Evolutionary conservation across 2,113 vertebrate species (phyloP).

Genomic region (Caracal caracal): DNA sequence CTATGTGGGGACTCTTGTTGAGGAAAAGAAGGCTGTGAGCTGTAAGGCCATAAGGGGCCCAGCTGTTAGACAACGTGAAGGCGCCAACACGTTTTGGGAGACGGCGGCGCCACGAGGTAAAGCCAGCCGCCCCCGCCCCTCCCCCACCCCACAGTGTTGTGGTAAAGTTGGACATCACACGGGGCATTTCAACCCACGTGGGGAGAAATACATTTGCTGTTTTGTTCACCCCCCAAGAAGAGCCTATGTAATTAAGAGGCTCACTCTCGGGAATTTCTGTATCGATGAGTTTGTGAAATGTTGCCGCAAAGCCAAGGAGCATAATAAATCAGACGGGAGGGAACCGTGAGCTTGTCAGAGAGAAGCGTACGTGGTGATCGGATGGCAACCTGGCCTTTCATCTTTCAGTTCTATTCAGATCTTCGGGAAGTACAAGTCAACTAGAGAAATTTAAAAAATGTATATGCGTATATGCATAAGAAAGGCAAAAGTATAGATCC

Average conservation of each 20-base stretch:
- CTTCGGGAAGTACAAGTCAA: neutral
- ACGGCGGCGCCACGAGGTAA: accelerated
- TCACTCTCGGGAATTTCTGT: neutral
- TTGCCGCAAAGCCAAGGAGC: neutral
- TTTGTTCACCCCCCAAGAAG: neutral
- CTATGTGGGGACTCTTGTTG: neutral
- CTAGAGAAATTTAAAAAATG: neutral
- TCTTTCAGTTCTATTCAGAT: neutral
- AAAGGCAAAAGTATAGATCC: neutral
- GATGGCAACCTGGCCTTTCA: neutral
- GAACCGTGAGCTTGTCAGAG: neutral
- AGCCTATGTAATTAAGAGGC: neutral
- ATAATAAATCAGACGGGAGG: neutral
- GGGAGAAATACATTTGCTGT: accelerated
- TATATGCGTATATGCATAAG: neutral
- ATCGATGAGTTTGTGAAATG: accelerated
- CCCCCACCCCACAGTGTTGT: accelerated
- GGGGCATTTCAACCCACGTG: accelerated
- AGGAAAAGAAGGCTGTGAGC: neutral
- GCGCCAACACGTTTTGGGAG: accelerated
- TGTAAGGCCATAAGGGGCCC: accelerated
- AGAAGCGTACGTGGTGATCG: accelerated
- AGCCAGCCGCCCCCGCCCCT: no score
- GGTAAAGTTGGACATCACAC: accelerated
- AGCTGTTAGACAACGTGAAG: neutral